phyloP scores from a whole-genome alignment of 30 jellyfish, hydroid and myxozoan species.

The Turritopsis dohrnii region DNA sequence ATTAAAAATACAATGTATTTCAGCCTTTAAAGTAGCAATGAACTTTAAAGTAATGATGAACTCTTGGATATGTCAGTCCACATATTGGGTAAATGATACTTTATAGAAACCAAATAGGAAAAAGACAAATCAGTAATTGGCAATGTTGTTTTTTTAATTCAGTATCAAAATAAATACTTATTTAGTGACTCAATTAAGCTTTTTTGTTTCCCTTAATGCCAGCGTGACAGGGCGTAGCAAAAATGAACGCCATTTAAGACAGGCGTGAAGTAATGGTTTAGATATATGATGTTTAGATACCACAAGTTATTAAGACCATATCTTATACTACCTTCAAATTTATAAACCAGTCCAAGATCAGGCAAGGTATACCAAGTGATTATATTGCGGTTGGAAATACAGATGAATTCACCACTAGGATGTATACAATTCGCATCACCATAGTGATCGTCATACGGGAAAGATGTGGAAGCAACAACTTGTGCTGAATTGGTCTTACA shows the following conservation, averaged over 20 bases:
- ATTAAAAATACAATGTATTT: too few species aligned
- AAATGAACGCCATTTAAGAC: background rate
- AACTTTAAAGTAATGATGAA: too few species aligned
- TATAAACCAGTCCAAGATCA: background rate
- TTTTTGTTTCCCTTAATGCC: too few species aligned
- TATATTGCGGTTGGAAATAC: background rate
- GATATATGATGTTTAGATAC: background rate
- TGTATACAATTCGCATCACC: background rate
- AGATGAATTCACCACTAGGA: background rate
- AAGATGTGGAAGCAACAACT: background rate
- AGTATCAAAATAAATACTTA: too few species aligned
- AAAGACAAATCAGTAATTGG: background rate
- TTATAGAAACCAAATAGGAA: background rate
- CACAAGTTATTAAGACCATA: background rate
- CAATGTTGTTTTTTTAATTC: background rate
- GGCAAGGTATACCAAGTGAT: background rate
- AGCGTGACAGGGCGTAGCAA: too few species aligned
- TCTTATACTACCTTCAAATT: background rate
- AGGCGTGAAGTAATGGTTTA: too few species aligned
- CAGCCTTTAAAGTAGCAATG: too few species aligned
- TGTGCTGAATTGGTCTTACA: background rate
- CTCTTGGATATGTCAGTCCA: background rate
- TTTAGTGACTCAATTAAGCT: too few species aligned
- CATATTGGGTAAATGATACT: background rate
- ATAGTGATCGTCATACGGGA: background rate